Evolutionary conservation across 2,113 vertebrate species (phyloP), one percentile per base, ranked within the genome.

Genomic region (Galeopterus variegatus): DNA sequence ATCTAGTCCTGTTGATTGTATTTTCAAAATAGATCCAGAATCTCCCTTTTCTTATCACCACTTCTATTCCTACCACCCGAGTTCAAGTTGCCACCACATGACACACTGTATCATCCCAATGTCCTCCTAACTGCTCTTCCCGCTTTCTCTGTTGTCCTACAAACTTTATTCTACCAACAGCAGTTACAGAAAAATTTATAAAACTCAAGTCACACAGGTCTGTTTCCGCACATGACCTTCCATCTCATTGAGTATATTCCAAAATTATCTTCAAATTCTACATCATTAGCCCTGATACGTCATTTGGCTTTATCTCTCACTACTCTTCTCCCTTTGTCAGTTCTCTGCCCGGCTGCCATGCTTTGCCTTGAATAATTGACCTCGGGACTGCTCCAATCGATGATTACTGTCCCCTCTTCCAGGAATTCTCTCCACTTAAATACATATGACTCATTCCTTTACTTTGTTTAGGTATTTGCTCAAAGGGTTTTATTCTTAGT

Each of bases 1-100:
- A 90, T 31, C 7, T 80, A 80, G n/a, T 90, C 76, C 50, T 90
- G 11, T 67, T 79, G n/a, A 90, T n/a, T 90, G 19, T 80, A 54
- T 79, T 90, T 90, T 60, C 28, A 88, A 62, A 75, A 62, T 50
- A 11, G 21, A 88, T 73, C 41, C 13, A 19, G 24, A 67, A 41
- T 79, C 48, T 41, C 33, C 33, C 15, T 65, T n/a, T 90, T 90
- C 17, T 36, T 26, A 77, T 14, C 23, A 54, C 60, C 12, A 36
- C 15, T 90, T 50, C 45, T 41, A 41, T 41, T 41, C 41, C 41
- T 67, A 79, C 33, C 73, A 79, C 17, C 10, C 33, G 54, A 64
- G n/a, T 90, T 15, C 24, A 33, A 67, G 48, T 17, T 79, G 31
- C 62, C 60, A 54, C 21, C 24, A 54, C 48, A 79, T 79, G 17